Evolutionary conservation across 2,113 vertebrate species (phyloP), one percentile per base, ranked within the genome.

Genomic region (Grus americana): DNA sequence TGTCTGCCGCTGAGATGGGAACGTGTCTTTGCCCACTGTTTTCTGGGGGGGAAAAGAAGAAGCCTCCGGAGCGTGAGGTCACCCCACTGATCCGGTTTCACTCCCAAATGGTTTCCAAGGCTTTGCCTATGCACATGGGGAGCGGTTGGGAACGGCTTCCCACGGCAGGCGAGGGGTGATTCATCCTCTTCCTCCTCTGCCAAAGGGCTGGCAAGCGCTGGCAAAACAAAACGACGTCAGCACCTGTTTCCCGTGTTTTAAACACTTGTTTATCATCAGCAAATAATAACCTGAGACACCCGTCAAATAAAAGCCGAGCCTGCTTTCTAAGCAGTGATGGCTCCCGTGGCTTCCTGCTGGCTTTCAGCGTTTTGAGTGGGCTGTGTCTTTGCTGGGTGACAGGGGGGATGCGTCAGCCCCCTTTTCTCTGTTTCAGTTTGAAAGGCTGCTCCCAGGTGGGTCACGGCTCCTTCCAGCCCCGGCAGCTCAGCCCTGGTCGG

Each of bases 191-290:
- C 76, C 93, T 95, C 65, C 74, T 67, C 68, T 73, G 86, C 95
- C 94, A 86, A 73, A 93, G 62, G 75, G 67, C 88, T 94, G 93
- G 94, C 92, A 82, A 79, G 92, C 18, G 0, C 79, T 66, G 10
- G 90, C 93, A 95, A 94, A 96, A 97, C 92, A 94, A 91, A 96
- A 85, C 30, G 0, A 94, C 46, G 32, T 90, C 94, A 94, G 96
- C 94, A 82, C 54, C 94, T 91, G 76, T 91, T 96, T 93, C 87
- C 92, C 40, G 0, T 85, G 84, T 76, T 67, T 76, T 54, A 84
- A 92, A 81, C 61, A 5, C 89, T 89, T 84, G 84, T 96, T 95
- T 95, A 93, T 92, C 74, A 73, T 68, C 94, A 90, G 81, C 86
- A 86, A 88, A 84, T 78, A 83, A 86, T 72, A 88, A 91, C 52